Conservation (phyloP, 2,797 vertebrate species). For the Syndactyla subalaris region DNA sequence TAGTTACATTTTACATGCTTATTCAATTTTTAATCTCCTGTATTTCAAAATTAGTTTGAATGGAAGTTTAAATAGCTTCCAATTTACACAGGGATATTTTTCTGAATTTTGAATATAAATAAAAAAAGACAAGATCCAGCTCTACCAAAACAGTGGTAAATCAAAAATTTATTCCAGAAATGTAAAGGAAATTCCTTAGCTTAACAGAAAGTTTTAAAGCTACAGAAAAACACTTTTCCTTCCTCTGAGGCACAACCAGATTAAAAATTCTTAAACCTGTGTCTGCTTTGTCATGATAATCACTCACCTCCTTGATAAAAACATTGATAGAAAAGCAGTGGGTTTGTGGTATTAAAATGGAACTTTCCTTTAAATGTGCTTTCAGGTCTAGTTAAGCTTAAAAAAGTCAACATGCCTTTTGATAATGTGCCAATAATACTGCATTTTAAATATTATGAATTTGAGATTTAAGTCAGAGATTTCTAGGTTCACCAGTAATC, state of each 20-base stretch:
- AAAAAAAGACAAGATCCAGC: background rate
- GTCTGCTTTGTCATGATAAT: background rate
- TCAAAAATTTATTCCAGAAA: background rate
- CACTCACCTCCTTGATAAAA: background rate
- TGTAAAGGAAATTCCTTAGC: background rate
- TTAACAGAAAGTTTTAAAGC: background rate
- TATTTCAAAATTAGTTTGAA: background rate
- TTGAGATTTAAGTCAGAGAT: background rate
- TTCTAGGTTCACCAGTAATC: constrained; percentile 43
- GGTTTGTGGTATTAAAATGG: background rate
- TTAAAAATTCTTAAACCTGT: background rate
- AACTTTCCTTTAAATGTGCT: background rate
- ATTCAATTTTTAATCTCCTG: background rate
- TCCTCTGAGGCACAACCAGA: background rate
- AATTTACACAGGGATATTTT: background rate
- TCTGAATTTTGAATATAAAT: background rate
- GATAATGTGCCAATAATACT: background rate
- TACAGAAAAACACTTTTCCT: background rate
- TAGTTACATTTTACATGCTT: background rate
- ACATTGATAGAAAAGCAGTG: background rate
- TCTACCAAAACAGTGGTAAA: background rate
- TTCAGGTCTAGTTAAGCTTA: background rate
- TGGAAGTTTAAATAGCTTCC: background rate
- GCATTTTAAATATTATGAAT: background rate
- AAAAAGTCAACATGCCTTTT: background rate